These are phyloP conservation scores for Bradypus variegatus DNA, from an alignment of 2,797 vertebrate genomes.

Conservation along the genomic window DNA sequence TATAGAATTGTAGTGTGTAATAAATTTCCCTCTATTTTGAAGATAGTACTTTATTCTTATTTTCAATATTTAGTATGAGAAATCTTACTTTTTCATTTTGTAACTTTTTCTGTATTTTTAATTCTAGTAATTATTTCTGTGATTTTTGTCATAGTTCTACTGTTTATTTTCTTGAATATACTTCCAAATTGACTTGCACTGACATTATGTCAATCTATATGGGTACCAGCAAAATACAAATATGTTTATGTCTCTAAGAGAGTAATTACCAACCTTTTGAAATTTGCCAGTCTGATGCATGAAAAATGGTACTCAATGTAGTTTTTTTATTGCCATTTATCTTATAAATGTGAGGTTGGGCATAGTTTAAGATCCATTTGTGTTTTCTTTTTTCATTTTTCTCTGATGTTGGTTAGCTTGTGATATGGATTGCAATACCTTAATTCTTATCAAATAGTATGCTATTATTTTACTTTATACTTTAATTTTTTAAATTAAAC, in stretches of 20 bases:
- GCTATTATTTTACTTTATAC: neutral
- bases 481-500: neutral
- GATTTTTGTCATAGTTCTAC: too few relatives aligned
- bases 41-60: neutral
- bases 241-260: neutral
- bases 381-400: neutral
- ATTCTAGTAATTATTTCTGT: too few relatives aligned
- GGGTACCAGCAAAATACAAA: neutral
- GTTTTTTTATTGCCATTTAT: neutral
- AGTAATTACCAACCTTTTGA: neutral
- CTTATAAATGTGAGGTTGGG: neutral
- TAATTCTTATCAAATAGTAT: neutral
- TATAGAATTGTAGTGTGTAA: neutral
- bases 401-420: neutral
- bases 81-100: neutral
- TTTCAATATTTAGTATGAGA: neutral
- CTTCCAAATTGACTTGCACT: neutral
- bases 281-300: neutral
- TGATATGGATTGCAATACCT: neutral
- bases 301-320: neutral
- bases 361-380: neutral
- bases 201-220: neutral
- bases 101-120: too few relatives aligned
- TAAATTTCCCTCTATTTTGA: neutral
- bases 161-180: too few relatives aligned